A percentile compares a stretch with the other conserved stretches of the same genome.
These are phyloP conservation scores for Gadus macrocephalus DNA, from an alignment of 2,113 vertebrate species.

Conservation along the genomic window DNA sequence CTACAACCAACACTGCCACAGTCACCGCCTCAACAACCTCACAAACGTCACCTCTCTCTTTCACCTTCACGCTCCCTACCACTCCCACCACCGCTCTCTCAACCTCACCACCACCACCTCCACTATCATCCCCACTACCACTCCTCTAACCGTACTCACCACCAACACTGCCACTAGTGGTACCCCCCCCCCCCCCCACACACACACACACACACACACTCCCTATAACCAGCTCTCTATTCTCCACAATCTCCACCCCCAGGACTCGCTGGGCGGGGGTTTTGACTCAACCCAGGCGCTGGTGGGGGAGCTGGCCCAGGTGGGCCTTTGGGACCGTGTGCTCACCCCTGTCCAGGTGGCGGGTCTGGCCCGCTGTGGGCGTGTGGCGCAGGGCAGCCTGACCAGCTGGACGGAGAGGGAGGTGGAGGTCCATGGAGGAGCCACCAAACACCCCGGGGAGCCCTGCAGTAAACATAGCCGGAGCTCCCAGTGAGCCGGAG, in stretches of 20 bases:
- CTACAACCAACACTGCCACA: too few relatives aligned
- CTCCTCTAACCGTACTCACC: too few relatives aligned
- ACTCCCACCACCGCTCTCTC: too few relatives aligned
- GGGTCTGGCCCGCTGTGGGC: slow-evolving; percentile 84
- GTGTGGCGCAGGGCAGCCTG: slow-evolving; percentile 78
- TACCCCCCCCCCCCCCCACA: not conserved
- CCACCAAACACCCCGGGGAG: slow-evolving; percentile 78
- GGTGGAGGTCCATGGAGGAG: slow-evolving; percentile 84
- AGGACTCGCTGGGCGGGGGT: slow-evolving; percentile 84
- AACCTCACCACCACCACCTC: too few relatives aligned
- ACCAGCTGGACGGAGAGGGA: slow-evolving; percentile 84
- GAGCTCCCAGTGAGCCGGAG: slow-evolving; percentile 56
- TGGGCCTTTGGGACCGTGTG: slow-evolving; percentile 87
- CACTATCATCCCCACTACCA: too few relatives aligned
- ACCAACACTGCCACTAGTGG: too few relatives aligned
- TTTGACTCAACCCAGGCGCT: slow-evolving; percentile 93
- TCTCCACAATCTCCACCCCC: not conserved
- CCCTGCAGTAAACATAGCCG: slow-evolving; percentile 80
- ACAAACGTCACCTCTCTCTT: too few relatives aligned
- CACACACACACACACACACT: not conserved
- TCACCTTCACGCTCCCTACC: too few relatives aligned
- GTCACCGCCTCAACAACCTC: too few relatives aligned
- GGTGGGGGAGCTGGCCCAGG: slow-evolving; percentile 90
- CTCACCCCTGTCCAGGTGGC: slow-evolving; percentile 80
- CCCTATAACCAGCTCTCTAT: not conserved